Evolutionary conservation across 1,140 invertebrate species (phyloP).

Genomic region (Microplitis mediator): DNA sequence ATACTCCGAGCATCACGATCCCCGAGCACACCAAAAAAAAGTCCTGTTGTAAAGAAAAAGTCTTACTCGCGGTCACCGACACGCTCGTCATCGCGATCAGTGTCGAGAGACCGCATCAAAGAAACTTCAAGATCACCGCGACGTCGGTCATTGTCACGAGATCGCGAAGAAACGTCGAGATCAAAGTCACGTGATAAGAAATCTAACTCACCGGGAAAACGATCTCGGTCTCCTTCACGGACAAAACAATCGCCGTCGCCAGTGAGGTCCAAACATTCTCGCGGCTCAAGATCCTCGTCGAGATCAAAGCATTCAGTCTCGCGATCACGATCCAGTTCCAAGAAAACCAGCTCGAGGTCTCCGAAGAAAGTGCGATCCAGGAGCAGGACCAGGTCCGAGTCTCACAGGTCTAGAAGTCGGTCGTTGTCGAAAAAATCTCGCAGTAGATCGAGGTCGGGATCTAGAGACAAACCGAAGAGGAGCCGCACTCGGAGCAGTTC

Average conservation of each 20-base stretch:
- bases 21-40: constrained; percentile 5
- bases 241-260: constrained; percentile 10
- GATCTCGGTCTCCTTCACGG: constrained; percentile 1
- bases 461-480: constrained; percentile 47
- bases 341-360: constrained; percentile 24
- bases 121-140: neutral
- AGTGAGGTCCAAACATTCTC: constrained; percentile 16
- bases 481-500: constrained; percentile 51
- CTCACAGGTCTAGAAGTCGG: constrained; percentile 41
- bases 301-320: constrained; percentile 24
- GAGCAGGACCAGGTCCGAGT: constrained; percentile 41
- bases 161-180: neutral
- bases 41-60: constrained; percentile 18
- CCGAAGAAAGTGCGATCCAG: constrained; percentile 34
- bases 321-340: constrained; percentile 38
- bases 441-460: constrained; percentile 46
- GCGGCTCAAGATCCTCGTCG: constrained; percentile 23
- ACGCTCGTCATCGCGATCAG: constrained; percentile 8
- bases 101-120: neutral
- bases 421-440: constrained; percentile 39
- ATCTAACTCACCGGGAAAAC: constrained; percentile 36
- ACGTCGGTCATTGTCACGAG: constrained; percentile 38
- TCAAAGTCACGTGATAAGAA: constrained; percentile 37
- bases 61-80: constrained; percentile 25
- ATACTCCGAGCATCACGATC: constrained; percentile 18